phyloP scores from a whole-genome alignment of 1,140 invertebrate genomes.

The Trichonephila inaurata region DNA sequence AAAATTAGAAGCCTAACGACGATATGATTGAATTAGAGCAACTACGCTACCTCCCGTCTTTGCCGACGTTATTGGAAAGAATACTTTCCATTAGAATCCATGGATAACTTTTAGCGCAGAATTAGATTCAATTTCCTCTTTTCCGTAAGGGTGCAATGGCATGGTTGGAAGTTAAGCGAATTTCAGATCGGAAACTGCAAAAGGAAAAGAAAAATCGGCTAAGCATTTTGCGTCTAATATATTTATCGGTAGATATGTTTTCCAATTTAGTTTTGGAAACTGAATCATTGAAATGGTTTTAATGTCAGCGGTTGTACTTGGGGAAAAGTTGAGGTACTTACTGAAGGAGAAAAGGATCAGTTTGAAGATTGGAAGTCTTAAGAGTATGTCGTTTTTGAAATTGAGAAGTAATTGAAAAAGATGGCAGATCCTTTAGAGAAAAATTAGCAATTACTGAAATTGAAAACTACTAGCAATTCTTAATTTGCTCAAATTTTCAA shows the following conservation, averaged over 20 bases:
- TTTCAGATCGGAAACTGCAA: not conserved
- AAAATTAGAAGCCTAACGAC: conserved; percentile 68
- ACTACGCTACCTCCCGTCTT: conserved; percentile 2
- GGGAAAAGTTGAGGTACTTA: no score
- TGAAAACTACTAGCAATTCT: no score
- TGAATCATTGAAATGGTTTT: not conserved
- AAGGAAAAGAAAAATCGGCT: not conserved
- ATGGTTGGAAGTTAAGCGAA: not conserved
- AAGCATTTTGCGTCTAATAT: not conserved
- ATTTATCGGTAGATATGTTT: not conserved
- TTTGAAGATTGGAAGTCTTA: no score
- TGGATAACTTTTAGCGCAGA: conserved; percentile 15
- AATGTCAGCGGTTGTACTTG: not conserved
- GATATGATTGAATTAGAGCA: conserved; percentile 70
- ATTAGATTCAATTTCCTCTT: conserved; percentile 36
- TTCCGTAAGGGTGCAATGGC: not conserved
- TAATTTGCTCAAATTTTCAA: no score
- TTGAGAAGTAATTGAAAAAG: no score
- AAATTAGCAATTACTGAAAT: no score
- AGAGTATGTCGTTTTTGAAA: no score
- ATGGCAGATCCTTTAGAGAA: no score
- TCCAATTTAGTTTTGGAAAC: not conserved
- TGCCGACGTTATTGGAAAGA: conserved; percentile 18
- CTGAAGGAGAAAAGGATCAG: no score
- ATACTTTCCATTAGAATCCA: not conserved